These are phyloP conservation scores for Mastigias papua DNA, from an alignment of 30 jellyfish, hydroid and myxozoan species.

Conservation along the genomic window DNA sequence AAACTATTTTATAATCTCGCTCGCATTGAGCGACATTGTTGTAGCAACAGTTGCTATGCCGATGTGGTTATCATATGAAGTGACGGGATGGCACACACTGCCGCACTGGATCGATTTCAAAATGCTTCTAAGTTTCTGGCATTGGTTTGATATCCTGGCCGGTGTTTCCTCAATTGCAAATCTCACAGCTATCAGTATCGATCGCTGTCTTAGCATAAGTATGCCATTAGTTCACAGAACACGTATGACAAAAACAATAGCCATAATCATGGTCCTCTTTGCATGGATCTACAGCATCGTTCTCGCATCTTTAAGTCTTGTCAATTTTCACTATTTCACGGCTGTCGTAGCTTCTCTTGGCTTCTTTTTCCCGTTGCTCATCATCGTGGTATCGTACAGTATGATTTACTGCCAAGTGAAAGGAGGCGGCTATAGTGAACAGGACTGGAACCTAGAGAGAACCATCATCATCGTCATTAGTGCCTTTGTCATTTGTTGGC, in stretches of 20 bases:
- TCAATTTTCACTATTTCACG: constrained; percentile 38
- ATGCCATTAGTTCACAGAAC: constrained; percentile 82
- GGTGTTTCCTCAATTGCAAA: constrained; percentile 88
- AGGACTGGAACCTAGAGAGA: constrained; percentile 83
- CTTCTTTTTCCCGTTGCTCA: constrained; percentile 73
- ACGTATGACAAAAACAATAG: constrained; percentile 70
- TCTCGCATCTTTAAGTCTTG: constrained; percentile 62
- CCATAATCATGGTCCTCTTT: constrained; percentile 49
- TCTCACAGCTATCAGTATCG: constrained; percentile 84
- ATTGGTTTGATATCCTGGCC: constrained; percentile 77
- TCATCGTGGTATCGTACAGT: constrained; percentile 64
- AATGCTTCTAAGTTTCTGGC: constrained; percentile 54
- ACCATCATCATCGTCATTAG: constrained; percentile 75
- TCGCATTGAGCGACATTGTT: constrained; percentile 83
- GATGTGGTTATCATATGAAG: constrained; percentile 83
- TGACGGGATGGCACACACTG: constrained; percentile 66
- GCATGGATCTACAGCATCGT: constrained; percentile 81
- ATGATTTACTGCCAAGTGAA: constrained; percentile 58
- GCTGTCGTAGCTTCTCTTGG: constrained; percentile 67
- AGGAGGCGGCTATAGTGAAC: constrained; percentile 43
- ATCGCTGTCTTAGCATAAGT: constrained; percentile 83
- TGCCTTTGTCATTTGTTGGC: constrained; percentile 81
- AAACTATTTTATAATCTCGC: constrained; percentile 75
- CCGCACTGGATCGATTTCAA: constrained; percentile 76
- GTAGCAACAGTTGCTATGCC: constrained; percentile 90